Conservation (phyloP, 2,888 invertebrate genomes). For the Drosophila stalkeri region DNA sequence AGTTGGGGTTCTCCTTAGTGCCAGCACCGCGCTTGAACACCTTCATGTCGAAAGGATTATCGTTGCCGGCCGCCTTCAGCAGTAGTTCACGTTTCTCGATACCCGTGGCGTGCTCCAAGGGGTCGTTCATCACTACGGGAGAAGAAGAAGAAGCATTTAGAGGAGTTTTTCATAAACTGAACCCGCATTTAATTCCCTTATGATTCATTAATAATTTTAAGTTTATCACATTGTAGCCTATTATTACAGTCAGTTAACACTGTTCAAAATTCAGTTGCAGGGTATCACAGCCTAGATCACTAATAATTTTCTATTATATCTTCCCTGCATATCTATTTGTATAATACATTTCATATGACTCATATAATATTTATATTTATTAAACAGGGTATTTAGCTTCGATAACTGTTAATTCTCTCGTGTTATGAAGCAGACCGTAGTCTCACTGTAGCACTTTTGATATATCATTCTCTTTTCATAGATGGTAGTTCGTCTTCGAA, state of each 20-base stretch:
- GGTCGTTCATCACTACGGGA: conserved; percentile 91
- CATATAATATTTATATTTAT: not conserved
- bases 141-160: not conserved
- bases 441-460: not conserved
- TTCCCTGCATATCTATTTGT: too few species aligned
- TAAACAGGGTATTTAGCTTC: not conserved
- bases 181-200: not conserved
- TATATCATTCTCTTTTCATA: not conserved
- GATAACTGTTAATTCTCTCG: not conserved
- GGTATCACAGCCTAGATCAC: not conserved
- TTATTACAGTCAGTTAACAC: not conserved
- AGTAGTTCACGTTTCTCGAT: conserved; percentile 95
- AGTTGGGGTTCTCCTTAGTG: conserved; percentile 93
- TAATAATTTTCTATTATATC: not conserved
- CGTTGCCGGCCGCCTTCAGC: conserved; percentile 94
- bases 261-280: not conserved
- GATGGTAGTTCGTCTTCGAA: not conserved
- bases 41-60: conserved; percentile 94
- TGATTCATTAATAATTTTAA: too few species aligned
- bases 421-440: not conserved
- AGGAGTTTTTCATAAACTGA: conserved; percentile 8
- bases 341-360: not conserved
- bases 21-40: conserved; percentile 92
- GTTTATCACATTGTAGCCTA: not conserved
- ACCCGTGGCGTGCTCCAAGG: conserved; percentile 96